phyloP scores from a whole-genome alignment of 2,797 vertebrate genomes.

The Lemur catta region DNA sequence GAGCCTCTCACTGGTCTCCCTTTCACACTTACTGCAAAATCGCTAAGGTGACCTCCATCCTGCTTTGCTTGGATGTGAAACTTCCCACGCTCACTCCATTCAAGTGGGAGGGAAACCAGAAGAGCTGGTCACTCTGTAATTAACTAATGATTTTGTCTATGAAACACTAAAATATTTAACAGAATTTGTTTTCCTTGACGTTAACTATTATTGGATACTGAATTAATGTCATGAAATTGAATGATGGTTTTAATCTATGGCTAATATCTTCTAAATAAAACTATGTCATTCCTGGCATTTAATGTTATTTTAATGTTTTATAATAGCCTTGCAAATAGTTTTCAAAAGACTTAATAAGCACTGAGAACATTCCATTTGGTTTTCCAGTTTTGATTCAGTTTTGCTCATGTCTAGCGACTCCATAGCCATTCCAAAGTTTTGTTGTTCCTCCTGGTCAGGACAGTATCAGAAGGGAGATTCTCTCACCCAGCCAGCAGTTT shows the following conservation, averaged over 20 bases:
- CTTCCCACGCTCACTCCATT: not conserved
- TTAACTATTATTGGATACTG: not conserved
- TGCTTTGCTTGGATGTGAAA: not conserved
- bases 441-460: not conserved
- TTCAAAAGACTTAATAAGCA: not conserved
- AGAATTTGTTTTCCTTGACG: not conserved
- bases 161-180: not conserved
- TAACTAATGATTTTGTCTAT: not conserved
- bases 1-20: not conserved
- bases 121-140: not conserved
- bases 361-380: not conserved
- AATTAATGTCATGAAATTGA: not conserved
- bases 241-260: not conserved
- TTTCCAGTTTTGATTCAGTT: not conserved
- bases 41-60: not conserved
- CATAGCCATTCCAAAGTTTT: not conserved
- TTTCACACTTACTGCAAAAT: not conserved
- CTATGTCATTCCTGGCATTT: not conserved
- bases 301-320: not conserved
- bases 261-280: not conserved
- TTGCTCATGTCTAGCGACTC: not conserved
- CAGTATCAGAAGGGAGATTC: rapidly evolving
- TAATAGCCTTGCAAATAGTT: not conserved
- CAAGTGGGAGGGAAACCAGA: not conserved
- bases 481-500: no score